phyloP scores from a whole-genome alignment of 2,113 vertebrate genomes.

The Xiphorhynchus elegans region DNA sequence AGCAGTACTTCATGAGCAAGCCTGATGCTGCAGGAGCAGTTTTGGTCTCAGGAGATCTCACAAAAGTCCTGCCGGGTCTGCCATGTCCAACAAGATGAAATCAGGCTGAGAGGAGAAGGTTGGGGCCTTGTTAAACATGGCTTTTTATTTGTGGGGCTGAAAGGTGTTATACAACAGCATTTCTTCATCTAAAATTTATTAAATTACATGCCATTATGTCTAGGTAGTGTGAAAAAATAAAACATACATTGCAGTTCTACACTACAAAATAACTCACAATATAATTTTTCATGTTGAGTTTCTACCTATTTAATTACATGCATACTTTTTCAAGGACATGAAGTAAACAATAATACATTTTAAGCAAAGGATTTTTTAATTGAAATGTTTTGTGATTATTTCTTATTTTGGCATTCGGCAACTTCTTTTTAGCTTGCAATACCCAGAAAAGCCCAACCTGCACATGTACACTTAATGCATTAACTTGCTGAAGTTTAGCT shows the following conservation, averaged over 20 bases:
- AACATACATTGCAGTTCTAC: fast-evolving
- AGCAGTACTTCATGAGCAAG: not conserved
- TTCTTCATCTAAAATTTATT: not conserved
- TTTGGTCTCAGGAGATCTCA: not conserved
- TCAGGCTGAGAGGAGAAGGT: not conserved
- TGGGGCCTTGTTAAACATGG: not conserved
- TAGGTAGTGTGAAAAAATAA: fast-evolving
- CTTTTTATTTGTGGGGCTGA: not conserved
- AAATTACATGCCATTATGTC: not conserved
- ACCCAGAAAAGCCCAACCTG: fast-evolving
- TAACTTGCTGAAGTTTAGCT: not conserved
- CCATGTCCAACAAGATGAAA: not conserved
- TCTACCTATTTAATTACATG: not conserved
- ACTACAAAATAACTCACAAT: not conserved
- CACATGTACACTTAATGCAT: not conserved
- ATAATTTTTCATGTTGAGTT: not conserved
- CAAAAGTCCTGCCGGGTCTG: not conserved
- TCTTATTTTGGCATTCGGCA: not conserved
- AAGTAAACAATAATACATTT: not conserved
- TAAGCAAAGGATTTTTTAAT: not conserved
- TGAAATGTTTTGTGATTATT: not conserved
- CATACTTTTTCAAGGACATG: fast-evolving
- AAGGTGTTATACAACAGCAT: not conserved
- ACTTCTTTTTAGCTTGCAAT: not conserved
- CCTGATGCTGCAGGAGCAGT: not conserved